Conservation (phyloP, 2,113 vertebrate genomes). For the Neopipo cinnamomea region DNA sequence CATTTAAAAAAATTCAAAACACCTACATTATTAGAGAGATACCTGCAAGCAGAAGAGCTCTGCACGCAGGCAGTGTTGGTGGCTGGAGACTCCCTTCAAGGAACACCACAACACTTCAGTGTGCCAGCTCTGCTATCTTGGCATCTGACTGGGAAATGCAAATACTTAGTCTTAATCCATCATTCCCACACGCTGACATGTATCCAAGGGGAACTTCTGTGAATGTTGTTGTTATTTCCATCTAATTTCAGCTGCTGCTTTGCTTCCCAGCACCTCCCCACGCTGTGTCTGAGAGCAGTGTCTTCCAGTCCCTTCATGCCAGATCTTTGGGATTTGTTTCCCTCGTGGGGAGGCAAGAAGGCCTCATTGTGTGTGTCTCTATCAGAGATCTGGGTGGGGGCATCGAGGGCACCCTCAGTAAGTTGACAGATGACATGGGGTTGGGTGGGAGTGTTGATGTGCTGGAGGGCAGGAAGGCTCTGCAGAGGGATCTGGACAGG, state of each 20-base stretch:
- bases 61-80: neutral
- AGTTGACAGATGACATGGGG: neutral
- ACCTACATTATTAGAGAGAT: neutral
- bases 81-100: neutral
- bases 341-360: neutral
- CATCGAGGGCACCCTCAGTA: neutral
- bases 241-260: constrained; percentile 32
- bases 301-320: neutral
- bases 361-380: neutral
- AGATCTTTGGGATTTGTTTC: neutral
- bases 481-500: neutral
- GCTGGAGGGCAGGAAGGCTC: neutral
- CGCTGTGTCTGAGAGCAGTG: neutral
- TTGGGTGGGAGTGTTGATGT: neutral
- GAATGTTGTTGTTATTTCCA: constrained; percentile 30
- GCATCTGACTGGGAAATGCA: constrained; percentile 40
- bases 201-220: constrained; percentile 20
- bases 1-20: neutral
- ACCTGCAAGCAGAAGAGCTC: neutral
- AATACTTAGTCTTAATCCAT: constrained; percentile 41
- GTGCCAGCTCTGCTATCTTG: constrained; percentile 16
- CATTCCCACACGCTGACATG: constrained; percentile 7
- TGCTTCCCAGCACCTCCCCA: neutral
- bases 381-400: neutral
- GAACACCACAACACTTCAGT: neutral